Evolutionary conservation across 1,140 invertebrate genomes (phyloP).

Genomic region (Ceratosolen solmsi): DNA sequence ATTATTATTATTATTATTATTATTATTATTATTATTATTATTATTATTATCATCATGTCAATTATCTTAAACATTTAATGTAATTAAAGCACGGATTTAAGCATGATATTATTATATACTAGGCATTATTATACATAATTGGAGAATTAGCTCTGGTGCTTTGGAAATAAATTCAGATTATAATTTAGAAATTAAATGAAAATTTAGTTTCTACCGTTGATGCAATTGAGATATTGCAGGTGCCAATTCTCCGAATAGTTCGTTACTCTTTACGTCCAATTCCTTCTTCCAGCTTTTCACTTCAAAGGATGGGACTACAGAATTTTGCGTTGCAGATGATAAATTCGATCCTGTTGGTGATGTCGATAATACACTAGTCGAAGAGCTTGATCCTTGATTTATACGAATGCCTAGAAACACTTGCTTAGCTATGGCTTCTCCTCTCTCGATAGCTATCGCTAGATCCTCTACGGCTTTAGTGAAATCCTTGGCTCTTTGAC

Average conservation of each 20-base stretch:
- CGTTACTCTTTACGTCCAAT: slow-evolving; percentile 67
- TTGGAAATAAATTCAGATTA: too few relatives aligned
- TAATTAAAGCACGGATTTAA: too few relatives aligned
- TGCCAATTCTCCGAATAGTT: slow-evolving; percentile 68
- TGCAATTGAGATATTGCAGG: slow-evolving; percentile 76
- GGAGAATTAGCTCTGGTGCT: too few relatives aligned
- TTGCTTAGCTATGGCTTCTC: slow-evolving; percentile 62
- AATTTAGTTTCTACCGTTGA: slow-evolving; percentile 62
- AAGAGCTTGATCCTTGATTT: slow-evolving; percentile 51
- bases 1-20: too few relatives aligned
- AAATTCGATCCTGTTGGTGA: neutral
- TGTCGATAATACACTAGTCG: neutral
- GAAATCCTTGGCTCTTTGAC: slow-evolving; percentile 72
- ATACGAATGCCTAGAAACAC: slow-evolving; percentile 59
- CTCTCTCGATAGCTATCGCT: slow-evolving; percentile 62
- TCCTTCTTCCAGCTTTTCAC: slow-evolving; percentile 68
- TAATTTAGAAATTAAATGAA: too few relatives aligned
- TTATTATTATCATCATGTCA: too few relatives aligned
- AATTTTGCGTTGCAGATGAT: neutral
- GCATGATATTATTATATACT: too few relatives aligned
- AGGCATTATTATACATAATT: too few relatives aligned
- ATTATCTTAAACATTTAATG: too few relatives aligned
- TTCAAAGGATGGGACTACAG: slow-evolving; percentile 52
- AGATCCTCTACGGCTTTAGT: slow-evolving; percentile 72
- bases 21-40: too few relatives aligned